Evolutionary conservation across 2,797 vertebrate genomes (phyloP).

Genomic region (Petrocephalus schoutedeni): DNA sequence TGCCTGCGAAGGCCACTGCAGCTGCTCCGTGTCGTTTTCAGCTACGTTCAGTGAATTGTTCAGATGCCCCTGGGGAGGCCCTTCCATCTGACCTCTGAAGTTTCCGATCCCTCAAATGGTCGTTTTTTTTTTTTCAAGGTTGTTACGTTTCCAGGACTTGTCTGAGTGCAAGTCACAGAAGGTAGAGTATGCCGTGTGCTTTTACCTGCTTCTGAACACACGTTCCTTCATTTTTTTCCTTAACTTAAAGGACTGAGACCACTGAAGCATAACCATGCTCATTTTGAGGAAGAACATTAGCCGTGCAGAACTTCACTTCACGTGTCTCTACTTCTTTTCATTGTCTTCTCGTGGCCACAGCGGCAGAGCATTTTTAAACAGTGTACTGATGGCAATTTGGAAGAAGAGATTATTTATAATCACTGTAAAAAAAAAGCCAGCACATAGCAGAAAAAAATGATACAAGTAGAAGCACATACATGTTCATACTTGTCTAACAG

Average conservation of each 20-base stretch:
- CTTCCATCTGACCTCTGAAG: background rate
- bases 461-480: background rate
- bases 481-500: background rate
- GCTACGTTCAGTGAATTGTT: background rate
- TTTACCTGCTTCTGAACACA: background rate
- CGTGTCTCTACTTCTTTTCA: background rate
- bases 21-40: background rate
- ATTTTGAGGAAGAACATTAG: background rate
- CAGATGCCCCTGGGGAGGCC: background rate
- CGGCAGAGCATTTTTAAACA: background rate
- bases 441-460: background rate
- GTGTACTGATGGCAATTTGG: background rate
- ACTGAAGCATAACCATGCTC: background rate
- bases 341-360: background rate
- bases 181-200: background rate
- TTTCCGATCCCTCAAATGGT: background rate
- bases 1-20: background rate
- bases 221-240: background rate
- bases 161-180: background rate
- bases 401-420: slow-evolving; percentile 1
- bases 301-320: background rate
- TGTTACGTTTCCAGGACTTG: background rate
- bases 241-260: background rate
- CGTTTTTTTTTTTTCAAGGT: background rate
- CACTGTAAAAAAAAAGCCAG: background rate